Conservation (phyloP, 2,797 vertebrate genomes). For the Pelodytes ibericus region DNA sequence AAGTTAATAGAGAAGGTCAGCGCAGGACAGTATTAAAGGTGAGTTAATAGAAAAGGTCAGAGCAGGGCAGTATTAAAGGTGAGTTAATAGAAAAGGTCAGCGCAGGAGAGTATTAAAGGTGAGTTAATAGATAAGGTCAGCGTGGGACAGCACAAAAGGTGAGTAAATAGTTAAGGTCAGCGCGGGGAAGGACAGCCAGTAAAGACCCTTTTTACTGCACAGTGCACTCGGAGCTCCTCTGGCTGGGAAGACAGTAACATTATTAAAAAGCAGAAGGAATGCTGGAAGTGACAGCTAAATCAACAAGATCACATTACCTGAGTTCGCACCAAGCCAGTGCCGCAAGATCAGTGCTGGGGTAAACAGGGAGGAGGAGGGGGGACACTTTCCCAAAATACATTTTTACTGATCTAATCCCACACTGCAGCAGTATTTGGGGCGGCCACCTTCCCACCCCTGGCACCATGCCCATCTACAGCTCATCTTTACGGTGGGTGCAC, state of each 20-base stretch:
- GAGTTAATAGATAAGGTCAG: not conserved
- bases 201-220: too few relatives aligned
- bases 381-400: not conserved
- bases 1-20: not conserved
- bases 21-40: too few relatives aligned
- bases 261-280: too few relatives aligned
- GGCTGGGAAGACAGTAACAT: too few relatives aligned
- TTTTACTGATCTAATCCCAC: constrained; percentile 5
- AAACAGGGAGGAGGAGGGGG: not conserved
- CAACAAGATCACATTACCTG: not conserved
- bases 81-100: not conserved
- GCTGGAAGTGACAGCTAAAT: too few relatives aligned
- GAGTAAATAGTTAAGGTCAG: not conserved
- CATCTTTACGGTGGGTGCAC: constrained; percentile 37
- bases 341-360: not conserved
- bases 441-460: constrained; percentile 32
- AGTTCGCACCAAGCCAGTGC: not conserved
- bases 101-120: not conserved
- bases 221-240: too few relatives aligned
- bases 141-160: not conserved
- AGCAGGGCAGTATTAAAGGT: not conserved
- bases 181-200: too few relatives aligned
- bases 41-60: not conserved
- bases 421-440: constrained; percentile 36
- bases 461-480: constrained; percentile 57